Conservation (phyloP, 2,113 vertebrate genomes). For the Myrmecophaga tridactyla region DNA sequence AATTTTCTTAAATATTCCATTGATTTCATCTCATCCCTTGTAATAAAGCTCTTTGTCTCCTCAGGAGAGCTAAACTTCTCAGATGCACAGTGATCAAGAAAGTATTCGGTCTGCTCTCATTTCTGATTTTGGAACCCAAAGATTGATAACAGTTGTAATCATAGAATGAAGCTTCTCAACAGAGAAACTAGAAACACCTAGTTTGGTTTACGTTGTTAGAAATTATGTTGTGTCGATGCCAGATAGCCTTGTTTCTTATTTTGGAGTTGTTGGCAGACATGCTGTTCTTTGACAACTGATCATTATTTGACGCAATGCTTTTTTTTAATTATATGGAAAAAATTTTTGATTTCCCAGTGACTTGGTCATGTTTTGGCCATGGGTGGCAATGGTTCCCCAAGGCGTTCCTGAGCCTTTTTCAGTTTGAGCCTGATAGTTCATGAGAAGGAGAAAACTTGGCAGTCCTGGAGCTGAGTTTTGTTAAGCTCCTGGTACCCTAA, state of each 20-base stretch:
- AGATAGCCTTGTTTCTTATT: neutral
- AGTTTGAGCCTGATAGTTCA: no score
- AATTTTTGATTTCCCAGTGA: neutral
- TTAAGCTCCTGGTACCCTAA: accelerated
- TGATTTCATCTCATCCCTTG: neutral
- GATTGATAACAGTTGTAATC: neutral
- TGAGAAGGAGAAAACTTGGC: no score
- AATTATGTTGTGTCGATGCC: neutral
- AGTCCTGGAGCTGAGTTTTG: no score
- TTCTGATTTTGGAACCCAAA: neutral
- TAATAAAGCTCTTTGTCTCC: neutral
- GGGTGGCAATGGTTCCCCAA: no score
- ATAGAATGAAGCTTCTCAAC: neutral
- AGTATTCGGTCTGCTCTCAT: accelerated
- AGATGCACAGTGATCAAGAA: no score
- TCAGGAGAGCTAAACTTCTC: neutral
- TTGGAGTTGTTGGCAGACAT: neutral
- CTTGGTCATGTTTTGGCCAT: neutral
- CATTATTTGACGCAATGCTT: neutral
- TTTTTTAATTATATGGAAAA: neutral
- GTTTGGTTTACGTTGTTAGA: neutral
- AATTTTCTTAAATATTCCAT: neutral
- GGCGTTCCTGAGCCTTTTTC: no score
- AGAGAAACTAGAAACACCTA: no score
- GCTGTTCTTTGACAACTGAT: neutral